Evolutionary conservation across 2,113 vertebrate genomes (phyloP), one percentile per base, ranked within the genome.

Genomic region (Anoplopoma fimbria): DNA sequence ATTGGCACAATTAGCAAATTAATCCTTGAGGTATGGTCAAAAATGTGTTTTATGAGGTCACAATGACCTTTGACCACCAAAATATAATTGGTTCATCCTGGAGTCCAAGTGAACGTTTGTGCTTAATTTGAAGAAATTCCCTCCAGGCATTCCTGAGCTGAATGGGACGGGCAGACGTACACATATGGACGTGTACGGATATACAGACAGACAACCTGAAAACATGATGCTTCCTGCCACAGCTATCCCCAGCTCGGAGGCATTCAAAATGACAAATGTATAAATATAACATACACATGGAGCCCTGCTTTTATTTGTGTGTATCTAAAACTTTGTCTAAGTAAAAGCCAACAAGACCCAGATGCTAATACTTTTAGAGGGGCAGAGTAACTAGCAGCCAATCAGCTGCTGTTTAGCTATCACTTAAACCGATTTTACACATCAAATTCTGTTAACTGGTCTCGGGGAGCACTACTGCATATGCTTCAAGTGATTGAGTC

Each of bases 401-500:
- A 31, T 38, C 31, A 57, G 49, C 49, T 45, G 27, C 42, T 63
- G 60, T 27, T 75, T 14, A 8, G 6, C 23, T 27, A 23, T 27
- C 0, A 4, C n/a, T 49, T 63, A 21, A 75, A 57, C 21, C 6
- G 2, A 38, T 64, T 51, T 38, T 27, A 34, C 31, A 38, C 42
- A 51, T 64, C 12, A 33, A 33, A 61, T 10, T 75, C 13, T 51
- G n/a, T 77, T 40, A 17, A 40, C 8, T 49, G 21, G 40, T 64
- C 42, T 63, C 36, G 42, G 9, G n/a, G 23, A 62, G 31, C 10
- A 25, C 31, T 34, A 25, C 29, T 73, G 19, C 19, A 42, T 57
- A 71, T 33, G 38, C 34, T 36, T 75, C 8, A 62, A 33, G 23
- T 74, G 27, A 75, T 62, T 42, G 40, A 42, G 40, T 42, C 40